Evolutionary conservation across 2,797 vertebrate genomes (phyloP), one percentile per base, ranked within the genome.

Genomic region (Eulemur mongoz): DNA sequence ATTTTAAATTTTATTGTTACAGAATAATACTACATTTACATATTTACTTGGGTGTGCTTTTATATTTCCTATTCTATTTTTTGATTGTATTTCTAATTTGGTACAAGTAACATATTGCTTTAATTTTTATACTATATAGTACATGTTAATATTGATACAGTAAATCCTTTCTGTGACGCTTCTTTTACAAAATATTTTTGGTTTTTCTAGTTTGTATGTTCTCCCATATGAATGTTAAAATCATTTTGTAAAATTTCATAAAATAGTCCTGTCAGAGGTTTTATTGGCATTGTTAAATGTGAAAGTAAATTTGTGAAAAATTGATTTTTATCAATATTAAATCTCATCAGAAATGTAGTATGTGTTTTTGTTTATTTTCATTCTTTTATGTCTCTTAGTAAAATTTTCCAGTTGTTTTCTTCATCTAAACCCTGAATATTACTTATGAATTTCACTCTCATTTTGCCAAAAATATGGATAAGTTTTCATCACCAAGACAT

Each of bases 141-240:
- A 73, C 83, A 93, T 23, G 69, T 54, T 95, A 93, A 94, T 94
- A 94, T 91, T 78, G 94, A n/a, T 93, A 69, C 88, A 67, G 73
- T 91, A 75, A 95, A 63, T 69, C 78, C 67, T 93, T 92, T 32
- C n/a, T 70, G 73, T 76, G 89, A 94, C n/a, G 72, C 79, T 94
- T 86, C 32, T 84, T 92, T 91, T 96, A 59, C 75, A 93, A 93
- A 93, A 57, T 88, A 67, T 48, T 85, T 97, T 97, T 96, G 85
- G 79, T 48, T 94, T 95, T 91, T 81, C 14, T 67, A 69, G 63
- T 25, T 15, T 78, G 9, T 43, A 45, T 91, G 6, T 80, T 86
- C 45, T 94, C 63, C 85, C 54, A 5, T 61, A 54, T 59, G 50
- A 95, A 93, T 78, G n/a, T 93, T 79, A 88, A 95, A 96, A 67